Base-by-base conservation (phyloP, 2,797 vertebrate genomes). In the Micropoecilia bifurca region DNA sequence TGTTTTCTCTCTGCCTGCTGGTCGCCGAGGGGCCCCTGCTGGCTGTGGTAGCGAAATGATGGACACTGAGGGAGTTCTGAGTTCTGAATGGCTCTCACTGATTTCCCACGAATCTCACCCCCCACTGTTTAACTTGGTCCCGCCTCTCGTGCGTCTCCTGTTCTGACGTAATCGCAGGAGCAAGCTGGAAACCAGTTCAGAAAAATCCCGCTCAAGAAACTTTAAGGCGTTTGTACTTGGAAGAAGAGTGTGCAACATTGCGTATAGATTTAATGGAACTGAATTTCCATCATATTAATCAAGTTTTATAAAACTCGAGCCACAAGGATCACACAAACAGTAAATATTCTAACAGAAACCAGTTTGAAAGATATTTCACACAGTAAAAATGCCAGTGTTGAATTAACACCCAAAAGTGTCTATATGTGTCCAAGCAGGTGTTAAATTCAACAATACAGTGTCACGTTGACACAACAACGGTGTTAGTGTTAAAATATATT, bases 41-140 rank as follows among this genome's bases (percentile, higher is more conserved):
- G 80, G 30, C 48, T 39, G 80, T 14, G 69, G 10, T n/a, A 30
- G 68, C 47, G 28, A 45, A 59, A 46, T 57, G 55, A 73, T 63
- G 28, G 50, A 10, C 13, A 4, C 77, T 80, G 73, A 36, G 36
- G 66, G 39, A 30, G 50, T n/a, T 41, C 41, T n/a, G 72, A 18
- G 39, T 88, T 95, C 92, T 94, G 83, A 93, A 92, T 88, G 88
- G 83, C 71, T 25, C n/a, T 39, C 47, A 20, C 0, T 2, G 48
- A n/a, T 66, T 73, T 46, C 30, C 85, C 81, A 80, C 89, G 0
- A 66, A 87, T 89, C 18, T 3, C 33, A 6, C 6, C 18, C 36
- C 36, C 2, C 36, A 2, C 36, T 16, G 76, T 83, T 83, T 68
- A 3, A 6, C 20, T 16, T 9, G 18, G 77, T 50, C 83, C 89